Conservation (phyloP, 2,797 vertebrate genomes). For the Petrocephalus sullivani region DNA sequence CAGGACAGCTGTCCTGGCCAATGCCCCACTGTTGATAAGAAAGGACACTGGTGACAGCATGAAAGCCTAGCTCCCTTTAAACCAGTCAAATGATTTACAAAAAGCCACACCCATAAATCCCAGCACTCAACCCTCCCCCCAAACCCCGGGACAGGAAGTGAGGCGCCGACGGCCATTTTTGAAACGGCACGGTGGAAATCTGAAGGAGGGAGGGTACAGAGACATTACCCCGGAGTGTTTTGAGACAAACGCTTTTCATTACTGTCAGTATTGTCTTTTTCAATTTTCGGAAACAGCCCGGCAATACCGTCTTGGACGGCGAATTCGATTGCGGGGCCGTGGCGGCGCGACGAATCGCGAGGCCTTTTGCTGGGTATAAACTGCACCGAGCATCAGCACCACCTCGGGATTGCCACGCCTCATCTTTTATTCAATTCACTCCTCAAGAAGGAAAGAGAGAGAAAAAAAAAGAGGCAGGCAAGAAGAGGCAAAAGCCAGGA, state of each 20-base stretch:
- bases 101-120: constrained; percentile 11
- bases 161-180: background rate
- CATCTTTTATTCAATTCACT: constrained; percentile 47
- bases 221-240: background rate
- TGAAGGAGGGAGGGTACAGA: constrained; percentile 18
- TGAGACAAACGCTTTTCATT: constrained; percentile 33
- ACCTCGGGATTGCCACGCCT: constrained; percentile 35
- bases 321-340: constrained; percentile 34
- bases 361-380: constrained; percentile 34
- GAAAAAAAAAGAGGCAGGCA: constrained; percentile 20
- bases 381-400: constrained; percentile 33
- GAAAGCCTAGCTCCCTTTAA: background rate
- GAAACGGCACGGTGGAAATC: constrained; percentile 19
- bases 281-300: constrained; percentile 19
- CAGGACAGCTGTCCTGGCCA: background rate
- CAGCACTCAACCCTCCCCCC: background rate
- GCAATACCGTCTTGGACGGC: constrained; percentile 34
- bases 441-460: constrained; percentile 23
- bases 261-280: constrained; percentile 38
- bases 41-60: background rate
- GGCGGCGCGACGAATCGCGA: constrained; percentile 33
- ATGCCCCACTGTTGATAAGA: background rate
- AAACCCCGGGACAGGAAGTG: background rate
- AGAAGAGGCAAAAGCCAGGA: constrained; percentile 35
- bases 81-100: background rate